These are phyloP conservation scores for Stomatorhinus walkeri DNA, from an alignment of 2,797 vertebrate genomes.

Conservation along the genomic window DNA sequence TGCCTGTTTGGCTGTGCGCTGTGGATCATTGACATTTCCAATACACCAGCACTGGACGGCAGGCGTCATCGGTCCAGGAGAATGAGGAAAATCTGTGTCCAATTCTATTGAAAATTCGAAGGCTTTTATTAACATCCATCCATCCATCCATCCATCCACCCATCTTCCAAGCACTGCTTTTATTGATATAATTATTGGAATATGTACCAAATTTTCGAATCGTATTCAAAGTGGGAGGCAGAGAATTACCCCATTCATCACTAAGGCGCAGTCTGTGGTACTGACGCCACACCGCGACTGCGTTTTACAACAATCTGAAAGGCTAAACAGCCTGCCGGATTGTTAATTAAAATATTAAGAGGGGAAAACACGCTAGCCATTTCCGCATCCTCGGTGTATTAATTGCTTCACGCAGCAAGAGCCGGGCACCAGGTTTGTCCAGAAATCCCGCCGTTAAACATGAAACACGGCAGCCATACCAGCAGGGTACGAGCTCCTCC, in stretches of 20 bases:
- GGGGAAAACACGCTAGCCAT: not conserved
- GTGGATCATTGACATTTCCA: not conserved
- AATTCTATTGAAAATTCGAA: not conserved
- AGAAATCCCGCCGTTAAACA: not conserved
- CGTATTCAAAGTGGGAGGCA: not conserved
- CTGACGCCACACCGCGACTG: not conserved
- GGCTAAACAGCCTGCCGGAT: not conserved
- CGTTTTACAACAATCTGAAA: not conserved
- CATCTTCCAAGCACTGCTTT: not conserved
- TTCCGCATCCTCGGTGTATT: not conserved
- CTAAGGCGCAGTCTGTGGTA: not conserved
- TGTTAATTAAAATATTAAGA: slow-evolving; percentile 8
- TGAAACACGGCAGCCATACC: not conserved
- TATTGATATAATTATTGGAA: not conserved
- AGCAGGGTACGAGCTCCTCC: not conserved
- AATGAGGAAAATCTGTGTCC: not conserved
- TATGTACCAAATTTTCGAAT: not conserved
- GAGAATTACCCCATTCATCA: not conserved
- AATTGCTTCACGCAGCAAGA: not conserved
- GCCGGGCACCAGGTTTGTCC: not conserved
- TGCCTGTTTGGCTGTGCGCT: not conserved
- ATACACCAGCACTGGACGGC: not conserved
- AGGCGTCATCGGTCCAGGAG: not conserved
- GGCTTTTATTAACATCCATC: not conserved
- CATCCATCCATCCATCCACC: not conserved